phyloP scores from a whole-genome alignment of 2,113 vertebrate genomes.

The Phaetusa simplex region DNA sequence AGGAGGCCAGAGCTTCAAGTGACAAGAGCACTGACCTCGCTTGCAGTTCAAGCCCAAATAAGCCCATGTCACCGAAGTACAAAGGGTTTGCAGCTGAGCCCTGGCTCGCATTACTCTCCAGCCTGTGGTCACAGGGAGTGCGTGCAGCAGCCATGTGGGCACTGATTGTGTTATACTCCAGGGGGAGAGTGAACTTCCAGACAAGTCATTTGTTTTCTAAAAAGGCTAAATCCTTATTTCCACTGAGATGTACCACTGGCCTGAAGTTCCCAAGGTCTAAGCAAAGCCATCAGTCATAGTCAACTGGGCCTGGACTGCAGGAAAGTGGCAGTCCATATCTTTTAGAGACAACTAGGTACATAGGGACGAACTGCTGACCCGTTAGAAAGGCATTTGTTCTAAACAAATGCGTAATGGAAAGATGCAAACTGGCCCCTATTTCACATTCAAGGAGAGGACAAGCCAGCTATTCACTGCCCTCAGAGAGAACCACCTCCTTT shows the following conservation, averaged over 20 bases:
- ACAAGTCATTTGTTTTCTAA: neutral
- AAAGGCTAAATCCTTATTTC: neutral
- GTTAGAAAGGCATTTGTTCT: neutral
- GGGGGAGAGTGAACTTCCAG: neutral
- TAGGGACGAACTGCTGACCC: neutral
- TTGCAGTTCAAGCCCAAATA: neutral
- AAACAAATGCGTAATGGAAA: neutral
- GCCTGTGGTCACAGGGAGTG: neutral
- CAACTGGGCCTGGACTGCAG: neutral
- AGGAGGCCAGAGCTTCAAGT: neutral
- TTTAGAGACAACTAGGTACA: neutral
- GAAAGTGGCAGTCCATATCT: neutral
- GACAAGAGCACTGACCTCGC: neutral
- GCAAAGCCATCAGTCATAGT: neutral
- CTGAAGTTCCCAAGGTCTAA: neutral
- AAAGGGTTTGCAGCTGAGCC: neutral
- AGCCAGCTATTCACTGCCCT: neutral
- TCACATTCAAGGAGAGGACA: neutral
- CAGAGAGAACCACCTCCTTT: neutral
- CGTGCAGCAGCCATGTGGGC: neutral
- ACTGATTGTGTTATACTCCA: neutral
- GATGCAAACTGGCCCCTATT: neutral
- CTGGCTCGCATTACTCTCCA: neutral
- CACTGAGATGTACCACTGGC: neutral
- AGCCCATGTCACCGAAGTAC: fast-evolving